Base-by-base conservation (phyloP, 2,888 invertebrate species). In the Acanthococcus lagerstroemiae region DNA sequence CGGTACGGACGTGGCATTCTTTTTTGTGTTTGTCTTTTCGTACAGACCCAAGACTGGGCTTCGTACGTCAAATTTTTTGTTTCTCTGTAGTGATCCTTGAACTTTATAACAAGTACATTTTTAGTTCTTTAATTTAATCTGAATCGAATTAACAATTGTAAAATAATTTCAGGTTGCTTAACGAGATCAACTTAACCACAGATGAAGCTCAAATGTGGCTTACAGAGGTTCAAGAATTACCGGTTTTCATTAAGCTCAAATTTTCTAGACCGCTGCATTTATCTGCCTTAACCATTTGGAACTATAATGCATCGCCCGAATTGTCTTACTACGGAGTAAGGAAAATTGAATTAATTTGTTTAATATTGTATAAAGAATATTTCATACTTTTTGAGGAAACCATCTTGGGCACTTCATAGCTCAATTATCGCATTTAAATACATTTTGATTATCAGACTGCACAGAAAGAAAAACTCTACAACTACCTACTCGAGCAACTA, bases 301-400 rank as follows among this genome's bases (percentile, higher is more conserved):
- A 90, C 77, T 90, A 89, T 77, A 90, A 90, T 75, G 84, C 83
- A 66, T 84, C 82, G 70, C 79, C 84, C 72, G 88, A 89, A 70
- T 73, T 81, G 27, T 81, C 84, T 17, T 84, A 84, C 72, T 81
- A 81, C 50, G 86, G 86, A 57, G 84, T 80, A 58, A 80, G 80
- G 72, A n/a, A n/a, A n/a, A n/a, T n/a, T n/a, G n/a, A n/a, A n/a
- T n/a, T n/a, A n/a, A n/a, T n/a, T n/a, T n/a, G n/a, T n/a, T n/a
- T n/a, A n/a, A n/a, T n/a, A 77, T 79, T 27, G 58, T 45, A 30
- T 5, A n/a, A 15, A 55, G 7, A 48, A 54, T 55, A 24, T 55
- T 46, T 27, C 27, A 17, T 56, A 26, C 21, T 45, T 17, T 17
- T 17, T 48, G 48, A 9, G 17, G 12, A 17, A 48, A n/a, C n/a